A percentile compares a stretch with the other conserved stretches of the same genome.
Conservation (phyloP, 2,888 invertebrate genomes). For the Pteria penguin region DNA sequence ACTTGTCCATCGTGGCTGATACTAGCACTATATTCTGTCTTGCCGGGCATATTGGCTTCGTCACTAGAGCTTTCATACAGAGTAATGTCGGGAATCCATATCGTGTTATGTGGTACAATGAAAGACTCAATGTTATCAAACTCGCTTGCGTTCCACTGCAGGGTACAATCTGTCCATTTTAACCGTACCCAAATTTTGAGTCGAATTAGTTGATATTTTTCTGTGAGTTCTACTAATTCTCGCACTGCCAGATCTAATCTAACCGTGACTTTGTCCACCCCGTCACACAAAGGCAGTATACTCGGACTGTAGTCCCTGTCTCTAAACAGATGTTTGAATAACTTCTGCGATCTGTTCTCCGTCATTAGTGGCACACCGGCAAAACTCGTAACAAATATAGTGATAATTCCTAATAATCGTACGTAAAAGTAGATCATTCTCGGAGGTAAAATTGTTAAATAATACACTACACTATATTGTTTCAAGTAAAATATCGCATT, state of each 20-base stretch:
- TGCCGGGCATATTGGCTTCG: conserved; percentile 11
- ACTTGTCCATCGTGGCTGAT: neutral
- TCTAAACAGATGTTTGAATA: neutral
- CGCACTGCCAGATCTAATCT: neutral
- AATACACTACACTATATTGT: too few relatives aligned
- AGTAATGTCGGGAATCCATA: conserved; percentile 23
- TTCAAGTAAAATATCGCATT: too few relatives aligned
- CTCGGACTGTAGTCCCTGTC: neutral
- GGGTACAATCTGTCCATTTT: conserved; percentile 16
- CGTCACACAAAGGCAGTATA: neutral
- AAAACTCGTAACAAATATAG: too few relatives aligned
- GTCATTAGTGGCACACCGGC: too few relatives aligned
- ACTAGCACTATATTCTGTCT: conserved; percentile 5
- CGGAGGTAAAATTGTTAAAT: too few relatives aligned
- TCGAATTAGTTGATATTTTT: conserved; percentile 13
- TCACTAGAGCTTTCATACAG: conserved; percentile 16
- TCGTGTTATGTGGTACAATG: neutral
- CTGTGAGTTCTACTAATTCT: conserved; percentile 9
- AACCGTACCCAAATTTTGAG: conserved; percentile 14
- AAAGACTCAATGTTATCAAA: neutral
- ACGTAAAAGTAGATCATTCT: too few relatives aligned
- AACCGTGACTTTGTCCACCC: neutral
- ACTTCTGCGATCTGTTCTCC: too few relatives aligned
- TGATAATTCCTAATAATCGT: too few relatives aligned
- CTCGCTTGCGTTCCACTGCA: conserved; percentile 1